These are phyloP conservation scores for Artibeus lituratus DNA, from an alignment of 2,797 vertebrate species.

Conservation along the genomic window DNA sequence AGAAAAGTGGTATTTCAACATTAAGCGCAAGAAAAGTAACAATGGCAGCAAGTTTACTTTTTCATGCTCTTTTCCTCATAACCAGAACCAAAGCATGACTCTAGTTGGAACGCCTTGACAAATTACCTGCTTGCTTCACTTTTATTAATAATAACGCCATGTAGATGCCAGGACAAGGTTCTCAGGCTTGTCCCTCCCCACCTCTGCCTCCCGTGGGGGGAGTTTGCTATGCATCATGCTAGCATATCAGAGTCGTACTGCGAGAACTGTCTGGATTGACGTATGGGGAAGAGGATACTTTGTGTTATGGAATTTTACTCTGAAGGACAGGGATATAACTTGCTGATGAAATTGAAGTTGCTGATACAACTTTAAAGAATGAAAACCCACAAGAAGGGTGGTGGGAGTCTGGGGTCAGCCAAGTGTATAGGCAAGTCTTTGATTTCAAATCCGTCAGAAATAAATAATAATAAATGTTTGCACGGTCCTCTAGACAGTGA, in stretches of 20 bases:
- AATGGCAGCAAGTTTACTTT: background rate
- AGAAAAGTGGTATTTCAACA: constrained; percentile 22
- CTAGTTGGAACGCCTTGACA: background rate
- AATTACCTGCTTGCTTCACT: background rate
- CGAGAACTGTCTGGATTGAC: background rate
- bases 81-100: background rate
- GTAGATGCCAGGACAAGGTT: background rate
- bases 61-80: background rate
- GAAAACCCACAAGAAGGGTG: background rate
- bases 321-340: background rate
- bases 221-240: background rate
- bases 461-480: background rate
- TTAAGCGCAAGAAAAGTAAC: background rate
- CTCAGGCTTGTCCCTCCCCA: background rate
- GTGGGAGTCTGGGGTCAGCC: background rate
- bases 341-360: background rate
- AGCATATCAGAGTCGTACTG: background rate
- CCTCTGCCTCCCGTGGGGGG: background rate
- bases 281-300: background rate
- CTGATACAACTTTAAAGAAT: background rate
- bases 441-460: background rate
- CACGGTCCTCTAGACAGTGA: background rate
- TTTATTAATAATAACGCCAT: background rate
- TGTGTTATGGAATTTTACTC: background rate
- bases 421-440: background rate